Conservation (phyloP, 2,113 vertebrate genomes). For the Mola mola region DNA sequence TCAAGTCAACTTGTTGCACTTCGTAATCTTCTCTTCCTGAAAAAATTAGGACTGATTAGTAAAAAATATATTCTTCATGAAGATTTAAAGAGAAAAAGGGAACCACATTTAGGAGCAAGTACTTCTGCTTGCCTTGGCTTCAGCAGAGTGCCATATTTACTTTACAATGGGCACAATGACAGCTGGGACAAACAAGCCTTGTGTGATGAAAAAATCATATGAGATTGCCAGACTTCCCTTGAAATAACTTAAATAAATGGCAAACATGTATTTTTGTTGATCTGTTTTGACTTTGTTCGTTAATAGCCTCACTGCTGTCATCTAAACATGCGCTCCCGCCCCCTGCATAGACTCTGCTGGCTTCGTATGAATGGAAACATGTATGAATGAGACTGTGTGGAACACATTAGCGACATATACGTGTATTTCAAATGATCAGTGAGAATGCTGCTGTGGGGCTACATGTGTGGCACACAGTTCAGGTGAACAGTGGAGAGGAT, state of each 20-base stretch:
- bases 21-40: constrained; percentile 8
- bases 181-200: constrained; percentile 48
- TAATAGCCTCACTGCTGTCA: neutral
- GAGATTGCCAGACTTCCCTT: constrained; percentile 42
- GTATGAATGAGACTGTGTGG: constrained; percentile 51
- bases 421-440: constrained; percentile 58
- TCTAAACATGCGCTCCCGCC: neutral
- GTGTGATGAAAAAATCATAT: constrained; percentile 45
- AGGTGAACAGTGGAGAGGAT: constrained; percentile 59
- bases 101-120: constrained; percentile 18
- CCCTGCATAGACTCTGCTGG: constrained; percentile 3
- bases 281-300: neutral
- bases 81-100: constrained; percentile 4
- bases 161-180: constrained; percentile 33
- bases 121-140: constrained; percentile 26
- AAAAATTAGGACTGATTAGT: constrained; percentile 6
- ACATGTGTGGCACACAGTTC: constrained; percentile 44
- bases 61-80: constrained; percentile 7
- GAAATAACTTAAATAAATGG: constrained; percentile 48
- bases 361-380: constrained; percentile 60
- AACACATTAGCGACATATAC: constrained; percentile 52
- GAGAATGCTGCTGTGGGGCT: constrained; percentile 47
- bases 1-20: neutral
- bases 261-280: constrained; percentile 3
- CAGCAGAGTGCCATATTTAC: constrained; percentile 39